These are phyloP conservation scores for Notocelia uddmanniana DNA, from an alignment of 2,888 invertebrate genomes.

Conservation along the genomic window DNA sequence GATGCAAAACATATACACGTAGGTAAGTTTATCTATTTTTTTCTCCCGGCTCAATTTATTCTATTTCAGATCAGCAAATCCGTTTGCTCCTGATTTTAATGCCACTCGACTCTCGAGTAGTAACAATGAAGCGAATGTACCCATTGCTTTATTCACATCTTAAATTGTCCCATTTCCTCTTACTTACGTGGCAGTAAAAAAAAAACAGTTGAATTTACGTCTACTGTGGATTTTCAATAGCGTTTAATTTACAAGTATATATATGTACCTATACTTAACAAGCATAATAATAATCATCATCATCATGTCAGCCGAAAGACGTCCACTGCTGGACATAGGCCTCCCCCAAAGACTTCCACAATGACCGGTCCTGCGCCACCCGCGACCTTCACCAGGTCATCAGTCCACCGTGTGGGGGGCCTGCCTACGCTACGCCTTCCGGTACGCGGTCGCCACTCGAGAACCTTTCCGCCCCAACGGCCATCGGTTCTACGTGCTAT, in stretches of 20 bases:
- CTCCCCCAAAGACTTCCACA: no score
- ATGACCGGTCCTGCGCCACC: no score
- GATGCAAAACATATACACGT: not conserved
- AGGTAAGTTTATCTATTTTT: not conserved
- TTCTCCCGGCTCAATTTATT: not conserved
- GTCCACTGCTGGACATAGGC: no score
- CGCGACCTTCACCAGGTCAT: no score
- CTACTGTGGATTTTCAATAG: not conserved
- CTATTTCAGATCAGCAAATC: constrained; percentile 4
- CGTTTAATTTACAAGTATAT: not conserved
- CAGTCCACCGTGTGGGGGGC: no score
- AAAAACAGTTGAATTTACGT: constrained; percentile 1
- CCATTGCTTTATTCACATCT: constrained; percentile 2
- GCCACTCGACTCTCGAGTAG: constrained; percentile 6
- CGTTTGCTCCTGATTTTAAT: not conserved
- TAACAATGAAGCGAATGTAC: not conserved
- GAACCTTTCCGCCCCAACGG: no score
- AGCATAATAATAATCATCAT: no score
- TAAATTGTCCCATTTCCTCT: constrained; percentile 2
- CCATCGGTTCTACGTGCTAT: no score
- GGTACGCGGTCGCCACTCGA: no score
- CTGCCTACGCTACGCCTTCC: no score
- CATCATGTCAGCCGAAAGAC: no score
- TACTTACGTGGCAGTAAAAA: not conserved
- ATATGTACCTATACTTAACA: no score